Percentiles rank a stretch among this genome's conserved stretches.
Conservation (phyloP, 92 coral and sea anemone genomes). For the Blastomussa wellsi region DNA sequence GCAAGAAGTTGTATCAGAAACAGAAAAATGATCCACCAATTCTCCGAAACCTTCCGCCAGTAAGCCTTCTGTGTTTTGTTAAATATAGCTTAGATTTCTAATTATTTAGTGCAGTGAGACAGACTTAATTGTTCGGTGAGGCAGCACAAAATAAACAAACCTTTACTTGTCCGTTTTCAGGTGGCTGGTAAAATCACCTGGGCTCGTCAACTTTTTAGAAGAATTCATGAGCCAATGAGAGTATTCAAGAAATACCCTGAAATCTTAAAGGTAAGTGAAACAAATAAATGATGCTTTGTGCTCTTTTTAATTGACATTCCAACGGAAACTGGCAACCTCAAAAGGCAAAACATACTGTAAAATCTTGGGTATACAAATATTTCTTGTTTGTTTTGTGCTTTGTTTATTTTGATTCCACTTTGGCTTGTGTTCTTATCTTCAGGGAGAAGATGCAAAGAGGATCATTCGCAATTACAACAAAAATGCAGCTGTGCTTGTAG, state of each 20-base stretch:
- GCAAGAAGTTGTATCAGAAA: conserved; percentile 93
- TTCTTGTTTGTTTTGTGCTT: not conserved
- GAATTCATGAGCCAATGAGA: conserved; percentile 97
- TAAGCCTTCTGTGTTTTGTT: conserved; percentile 37
- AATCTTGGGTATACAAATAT: not conserved
- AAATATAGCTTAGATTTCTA: too few species aligned
- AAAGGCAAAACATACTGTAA: not conserved
- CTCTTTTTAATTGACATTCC: not conserved
- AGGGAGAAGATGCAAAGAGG: conserved; percentile 98
- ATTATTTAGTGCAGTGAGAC: too few species aligned
- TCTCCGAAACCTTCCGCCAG: conserved; percentile 96
- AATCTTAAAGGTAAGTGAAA: conserved; percentile 74
- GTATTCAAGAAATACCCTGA: conserved; percentile 84
- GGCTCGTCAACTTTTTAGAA: conserved; percentile 96
- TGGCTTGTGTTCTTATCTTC: not conserved
- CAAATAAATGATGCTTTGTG: not conserved
- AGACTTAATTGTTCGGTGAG: too few species aligned
- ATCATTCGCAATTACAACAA: conserved; percentile 92
- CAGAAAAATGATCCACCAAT: conserved; percentile 98
- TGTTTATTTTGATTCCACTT: not conserved
- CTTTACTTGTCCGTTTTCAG: conserved; percentile 34
- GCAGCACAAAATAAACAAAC: not conserved
- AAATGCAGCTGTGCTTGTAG: conserved; percentile 96
- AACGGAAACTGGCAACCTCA: not conserved
- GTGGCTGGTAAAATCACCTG: conserved; percentile 98